Evolutionary conservation across 2,113 vertebrate genomes (phyloP).

Genomic region (Pterocles gutturalis): DNA sequence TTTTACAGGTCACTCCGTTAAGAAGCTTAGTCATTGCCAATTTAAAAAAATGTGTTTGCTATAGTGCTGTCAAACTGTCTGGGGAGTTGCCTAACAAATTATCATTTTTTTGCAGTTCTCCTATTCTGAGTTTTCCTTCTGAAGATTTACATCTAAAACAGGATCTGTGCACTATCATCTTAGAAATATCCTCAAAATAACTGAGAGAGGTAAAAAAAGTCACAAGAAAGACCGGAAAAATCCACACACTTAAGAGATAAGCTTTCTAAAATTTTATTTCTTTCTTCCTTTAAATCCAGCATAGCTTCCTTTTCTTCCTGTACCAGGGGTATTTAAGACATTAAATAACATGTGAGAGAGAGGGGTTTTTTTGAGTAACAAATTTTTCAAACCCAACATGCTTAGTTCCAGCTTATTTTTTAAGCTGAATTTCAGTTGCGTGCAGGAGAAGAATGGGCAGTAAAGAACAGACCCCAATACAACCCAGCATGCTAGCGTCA

Average conservation of each 20-base stretch:
- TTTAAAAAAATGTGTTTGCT: not conserved
- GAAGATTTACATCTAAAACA: slow-evolving; percentile 11
- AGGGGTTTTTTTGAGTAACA: not conserved
- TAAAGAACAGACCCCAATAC: not conserved
- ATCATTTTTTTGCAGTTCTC: not conserved
- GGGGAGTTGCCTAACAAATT: slow-evolving; percentile 2
- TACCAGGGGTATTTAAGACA: not conserved
- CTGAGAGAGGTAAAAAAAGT: not conserved
- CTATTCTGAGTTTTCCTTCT: not conserved
- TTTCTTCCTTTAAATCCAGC: not conserved
- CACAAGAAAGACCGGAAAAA: not conserved
- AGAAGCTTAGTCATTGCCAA: not conserved
- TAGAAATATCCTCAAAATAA: slow-evolving; percentile 29
- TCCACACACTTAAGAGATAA: not conserved
- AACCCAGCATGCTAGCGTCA: not conserved
- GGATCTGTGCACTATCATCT: not conserved
- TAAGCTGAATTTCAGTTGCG: not conserved
- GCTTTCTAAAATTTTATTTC: not conserved
- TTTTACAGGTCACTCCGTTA: slow-evolving; percentile 1
- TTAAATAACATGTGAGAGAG: not conserved
- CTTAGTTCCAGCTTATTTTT: not conserved
- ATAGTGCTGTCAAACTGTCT: not conserved
- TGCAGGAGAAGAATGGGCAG: not conserved
- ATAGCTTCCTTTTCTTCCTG: not conserved
- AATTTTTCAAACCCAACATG: not conserved